Conservation (phyloP, 2,113 vertebrate genomes). For the Ursus arctos region DNA sequence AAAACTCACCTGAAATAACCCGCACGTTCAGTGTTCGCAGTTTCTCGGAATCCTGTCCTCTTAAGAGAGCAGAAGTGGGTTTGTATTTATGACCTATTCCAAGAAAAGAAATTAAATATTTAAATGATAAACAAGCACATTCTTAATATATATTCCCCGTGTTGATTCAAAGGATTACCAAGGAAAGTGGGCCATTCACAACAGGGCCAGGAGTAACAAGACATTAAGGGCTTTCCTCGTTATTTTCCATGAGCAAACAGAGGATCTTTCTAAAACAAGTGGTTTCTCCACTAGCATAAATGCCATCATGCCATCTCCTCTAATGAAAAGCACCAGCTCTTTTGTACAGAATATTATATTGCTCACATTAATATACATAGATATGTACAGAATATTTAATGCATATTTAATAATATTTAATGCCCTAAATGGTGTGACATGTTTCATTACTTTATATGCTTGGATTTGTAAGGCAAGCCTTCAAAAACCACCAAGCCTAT, state of each 20-base stretch:
- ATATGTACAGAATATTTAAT: background rate
- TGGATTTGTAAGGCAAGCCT: constrained; percentile 2
- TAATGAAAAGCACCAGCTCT: background rate
- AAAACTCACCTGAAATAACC: constrained; percentile 83
- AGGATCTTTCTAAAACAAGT: constrained; percentile 13
- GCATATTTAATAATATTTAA: constrained; percentile 16
- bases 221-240: background rate
- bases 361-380: background rate
- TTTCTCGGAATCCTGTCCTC: constrained; percentile 72
- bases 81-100: constrained; percentile 78
- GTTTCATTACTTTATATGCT: constrained; percentile 36
- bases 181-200: background rate
- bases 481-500: background rate
- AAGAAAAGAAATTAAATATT: constrained; percentile 78
- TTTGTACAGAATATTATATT: background rate
- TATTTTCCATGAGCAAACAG: constrained; percentile 18
- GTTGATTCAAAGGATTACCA: background rate
- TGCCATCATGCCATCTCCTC: background rate
- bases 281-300: background rate
- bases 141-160: background rate
- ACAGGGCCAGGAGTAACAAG: background rate
- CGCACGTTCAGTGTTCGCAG: background rate
- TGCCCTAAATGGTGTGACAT: background rate
- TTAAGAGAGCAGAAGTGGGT: constrained; percentile 50
- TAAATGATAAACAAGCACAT: constrained; percentile 11